A percentile compares a stretch with the other conserved stretches of the same genome.
phyloP scores from a whole-genome alignment of 2,888 invertebrate genomes.

The Drosophila ezoana region DNA sequence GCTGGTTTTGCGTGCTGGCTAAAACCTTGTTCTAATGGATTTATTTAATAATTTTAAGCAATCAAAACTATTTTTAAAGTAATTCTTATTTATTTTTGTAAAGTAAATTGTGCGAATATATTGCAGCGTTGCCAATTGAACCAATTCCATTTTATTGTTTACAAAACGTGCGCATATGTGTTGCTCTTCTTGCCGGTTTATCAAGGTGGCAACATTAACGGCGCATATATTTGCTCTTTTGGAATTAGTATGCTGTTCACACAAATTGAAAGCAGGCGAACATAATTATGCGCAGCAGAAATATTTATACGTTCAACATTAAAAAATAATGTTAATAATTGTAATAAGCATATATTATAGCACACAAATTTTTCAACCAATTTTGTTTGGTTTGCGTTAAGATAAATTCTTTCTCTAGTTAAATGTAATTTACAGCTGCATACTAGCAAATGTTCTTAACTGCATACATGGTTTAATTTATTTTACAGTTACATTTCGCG shows the following conservation, averaged over 20 bases:
- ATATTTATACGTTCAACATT: no score
- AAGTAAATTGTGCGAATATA: slow-evolving; percentile 15
- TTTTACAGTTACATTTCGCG: neutral
- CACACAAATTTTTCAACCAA: no score
- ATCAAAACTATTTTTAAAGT: neutral
- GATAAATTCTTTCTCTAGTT: no score
- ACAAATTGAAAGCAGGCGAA: neutral
- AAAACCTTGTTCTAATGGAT: neutral
- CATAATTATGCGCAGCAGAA: neutral
- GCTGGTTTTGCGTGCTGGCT: neutral
- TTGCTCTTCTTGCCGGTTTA: slow-evolving; percentile 30
- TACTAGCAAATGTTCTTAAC: neutral
- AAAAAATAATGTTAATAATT: no score
- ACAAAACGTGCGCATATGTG: slow-evolving; percentile 16
- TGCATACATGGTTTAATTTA: neutral
- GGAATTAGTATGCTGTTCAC: slow-evolving; percentile 36
- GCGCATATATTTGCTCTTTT: slow-evolving; percentile 24
- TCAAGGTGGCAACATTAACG: slow-evolving; percentile 39
- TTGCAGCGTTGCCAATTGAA: slow-evolving; percentile 35
- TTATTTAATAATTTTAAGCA: neutral
- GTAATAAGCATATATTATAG: no score
- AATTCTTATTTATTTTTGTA: slow-evolving; percentile 1
- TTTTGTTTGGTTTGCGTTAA: neutral
- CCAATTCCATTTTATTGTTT: slow-evolving; percentile 27
- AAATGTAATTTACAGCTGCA: no score